These are phyloP conservation scores for Liparis tanakae DNA, from an alignment of 2,797 vertebrate species.

Conservation along the genomic window DNA sequence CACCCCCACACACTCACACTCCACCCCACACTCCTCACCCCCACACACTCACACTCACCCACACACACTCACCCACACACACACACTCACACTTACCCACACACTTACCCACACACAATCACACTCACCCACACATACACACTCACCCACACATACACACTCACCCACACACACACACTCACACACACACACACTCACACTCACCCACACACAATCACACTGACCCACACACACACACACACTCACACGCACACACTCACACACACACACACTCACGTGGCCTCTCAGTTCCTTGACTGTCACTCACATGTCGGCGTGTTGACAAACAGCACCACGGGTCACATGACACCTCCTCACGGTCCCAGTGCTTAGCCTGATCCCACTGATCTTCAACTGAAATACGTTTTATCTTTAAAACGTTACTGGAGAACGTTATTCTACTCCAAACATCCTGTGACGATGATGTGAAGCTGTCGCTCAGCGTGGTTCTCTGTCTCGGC, in stretches of 20 bases:
- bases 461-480: no score
- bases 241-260: neutral
- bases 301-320: slow-evolving; percentile 48
- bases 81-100: no score
- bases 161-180: neutral
- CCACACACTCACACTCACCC: no score
- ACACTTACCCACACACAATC: slow-evolving; percentile 10
- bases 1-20: neutral
- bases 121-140: neutral
- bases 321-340: slow-evolving; percentile 39
- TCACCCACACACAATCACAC: neutral
- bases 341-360: slow-evolving; percentile 15
- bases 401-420: neutral
- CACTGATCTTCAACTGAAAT: neutral
- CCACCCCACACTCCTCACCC: no score
- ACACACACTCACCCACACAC: no score
- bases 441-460: neutral
- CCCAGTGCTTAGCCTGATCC: slow-evolving; percentile 38
- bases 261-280: neutral
- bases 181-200: neutral
- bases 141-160: slow-evolving; percentile 12
- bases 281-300: slow-evolving; percentile 36
- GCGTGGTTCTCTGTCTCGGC: no score
- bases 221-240: slow-evolving; percentile 2
- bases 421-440: neutral